Percentiles rank a stretch among this genome's conserved stretches.
These are phyloP conservation scores for Drosophila navojoa DNA, from an alignment of 1,140 invertebrate species.

Conservation along the genomic window DNA sequence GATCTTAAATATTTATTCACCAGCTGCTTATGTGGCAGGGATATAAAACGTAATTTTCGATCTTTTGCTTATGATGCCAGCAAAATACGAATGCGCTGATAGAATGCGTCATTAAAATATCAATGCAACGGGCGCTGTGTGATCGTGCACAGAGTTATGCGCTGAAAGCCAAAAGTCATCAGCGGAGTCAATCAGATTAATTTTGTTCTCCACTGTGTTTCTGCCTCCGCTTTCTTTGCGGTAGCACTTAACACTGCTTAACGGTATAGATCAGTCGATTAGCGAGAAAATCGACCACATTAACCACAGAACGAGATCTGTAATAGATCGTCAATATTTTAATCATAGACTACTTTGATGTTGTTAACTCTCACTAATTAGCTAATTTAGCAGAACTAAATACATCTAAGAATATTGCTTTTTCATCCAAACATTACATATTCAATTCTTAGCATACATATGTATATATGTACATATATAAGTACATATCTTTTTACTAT, in stretches of 20 bases:
- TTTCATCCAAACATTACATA: no score
- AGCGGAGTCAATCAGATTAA: conserved; percentile 36
- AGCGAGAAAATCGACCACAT: conserved; percentile 30
- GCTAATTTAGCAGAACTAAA: no score
- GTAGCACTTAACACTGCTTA: conserved; percentile 66
- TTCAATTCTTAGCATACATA: no score
- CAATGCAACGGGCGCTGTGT: conserved; percentile 33
- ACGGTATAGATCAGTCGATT: conserved; percentile 64
- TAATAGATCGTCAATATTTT: not conserved
- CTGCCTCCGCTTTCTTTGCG: conserved; percentile 4
- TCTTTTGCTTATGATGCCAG: conserved; percentile 63
- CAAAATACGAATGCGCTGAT: conserved; percentile 31
- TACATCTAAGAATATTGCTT: no score
- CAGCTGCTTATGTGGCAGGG: conserved; percentile 57
- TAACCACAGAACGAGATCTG: conserved; percentile 25
- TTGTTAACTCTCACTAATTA: no score
- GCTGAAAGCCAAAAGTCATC: conserved; percentile 28
- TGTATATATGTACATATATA: no score
- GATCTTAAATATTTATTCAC: conserved; percentile 44
- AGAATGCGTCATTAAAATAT: conserved; percentile 14
- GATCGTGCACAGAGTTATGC: conserved; percentile 38
- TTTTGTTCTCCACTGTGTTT: conserved; percentile 1
- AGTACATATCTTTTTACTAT: no score
- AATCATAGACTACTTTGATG: no score
- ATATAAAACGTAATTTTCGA: conserved; percentile 36